Evolutionary conservation across 2,113 vertebrate species (phyloP), one percentile per base, ranked within the genome.

Genomic region (Nerophis lumbriciformis): DNA sequence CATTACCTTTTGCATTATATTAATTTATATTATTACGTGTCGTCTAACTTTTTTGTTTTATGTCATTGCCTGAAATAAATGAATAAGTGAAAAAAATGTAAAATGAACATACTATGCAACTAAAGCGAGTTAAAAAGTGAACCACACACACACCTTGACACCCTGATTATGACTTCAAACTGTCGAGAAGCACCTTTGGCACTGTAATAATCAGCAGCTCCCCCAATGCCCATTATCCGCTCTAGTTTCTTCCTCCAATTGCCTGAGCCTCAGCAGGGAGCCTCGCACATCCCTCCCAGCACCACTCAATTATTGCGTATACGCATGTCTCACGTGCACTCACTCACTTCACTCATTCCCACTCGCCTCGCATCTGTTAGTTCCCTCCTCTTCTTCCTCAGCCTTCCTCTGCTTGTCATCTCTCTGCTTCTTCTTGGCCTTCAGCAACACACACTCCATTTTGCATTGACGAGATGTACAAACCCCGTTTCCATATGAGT

Each of bases 401-500:
- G 53, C 54, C 38, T 80, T 68, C 68, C 48, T 59, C 68, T 70
- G 48, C 60, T 64, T 62, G 63, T 72, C 63, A 68, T 73, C 69
- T 59, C 59, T 70, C 56, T 77, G 64, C 50, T 77, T 66, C 68
- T 79, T 61, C 61, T 76, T 53, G 51, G 64, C 77, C 64, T 60
- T 66, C 49, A 78, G 76, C 75, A 54, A 55, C 42, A 36, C 21
- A 39, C 69, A 61, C 81, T 78, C 76, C 78, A 80, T 85, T 73
- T 73, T 83, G 51, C 73, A 61, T 60, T 54, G 59, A 74, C 51
- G 69, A 69, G 54, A 71, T 69, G 65, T 76, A 6, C 48, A n/a
- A 57, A 44, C 36, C n/a, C n/a, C n/a, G n/a, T n/a, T n/a, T n/a
- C n/a, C n/a, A n/a, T n/a, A n/a, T n/a, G n/a, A n/a, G n/a, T n/a